Base-by-base conservation (phyloP, 2,888 invertebrate species). In the Drosophila parthenogenetica region DNA sequence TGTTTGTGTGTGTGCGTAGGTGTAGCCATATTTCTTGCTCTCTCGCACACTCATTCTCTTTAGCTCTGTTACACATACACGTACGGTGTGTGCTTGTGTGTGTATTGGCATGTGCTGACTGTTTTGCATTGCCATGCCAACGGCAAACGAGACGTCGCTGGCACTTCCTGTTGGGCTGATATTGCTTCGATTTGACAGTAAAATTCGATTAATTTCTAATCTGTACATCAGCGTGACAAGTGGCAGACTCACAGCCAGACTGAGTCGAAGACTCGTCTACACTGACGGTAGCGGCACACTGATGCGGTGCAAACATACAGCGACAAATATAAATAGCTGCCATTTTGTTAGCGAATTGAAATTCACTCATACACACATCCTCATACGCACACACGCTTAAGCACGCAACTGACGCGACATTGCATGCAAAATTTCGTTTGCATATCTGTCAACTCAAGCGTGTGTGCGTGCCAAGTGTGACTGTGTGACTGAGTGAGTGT, bases 161-260 rank as follows among this genome's bases (percentile, higher is more conserved):
- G 63, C 69, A 75, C 75, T 75, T 78, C 87, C 73, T 71, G 65
- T 67, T 69, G 50, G 59, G 70, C 66, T 63, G 68, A 66, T 59
- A 69, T 73, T 78, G 81, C 72, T 78, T 78, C 80, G 87, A 80
- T 84, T 87, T 79, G 85, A 85, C 85, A 85, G 85, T 75, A 75
- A 85, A 85, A 85, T 85, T 85, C 85, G 85, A 85, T 87, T 85
- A 87, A 85, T 87, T 85, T 80, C 87, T 85, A 85, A 85, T 85
- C 85, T 80, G 82, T 72, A 79, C 73, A 87, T 85, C 85, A 77
- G 74, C 73, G 58, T 75, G 85, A 79, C 85, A 87, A 87, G 80
- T 73, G 79, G 73, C 59, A 59, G 51, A 46, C 32, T 17, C 68
- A 59, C 43, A 51, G 25, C 19, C 64, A 69, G 59, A 51, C 50